Conservation (phyloP, 2,797 vertebrate species). For the Peromyscus attwateri region DNA sequence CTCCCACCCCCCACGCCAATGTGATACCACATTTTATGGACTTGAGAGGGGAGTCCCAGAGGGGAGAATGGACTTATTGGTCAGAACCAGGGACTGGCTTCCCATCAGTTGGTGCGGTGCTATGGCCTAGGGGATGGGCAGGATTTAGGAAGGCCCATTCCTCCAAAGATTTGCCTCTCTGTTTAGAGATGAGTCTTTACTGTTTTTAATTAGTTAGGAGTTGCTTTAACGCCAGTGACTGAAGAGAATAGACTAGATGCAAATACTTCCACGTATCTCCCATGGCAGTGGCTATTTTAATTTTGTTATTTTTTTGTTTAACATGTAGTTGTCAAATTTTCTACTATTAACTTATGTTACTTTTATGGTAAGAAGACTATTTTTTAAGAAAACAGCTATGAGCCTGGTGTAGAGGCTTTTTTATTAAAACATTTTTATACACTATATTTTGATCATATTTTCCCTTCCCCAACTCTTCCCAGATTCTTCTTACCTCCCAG, state of each 20-base stretch:
- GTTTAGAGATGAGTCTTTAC: not conserved
- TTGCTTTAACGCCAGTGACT: not conserved
- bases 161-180: not conserved
- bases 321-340: not conserved
- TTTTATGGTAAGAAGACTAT: not conserved
- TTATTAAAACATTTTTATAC: not conserved
- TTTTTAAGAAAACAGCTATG: not conserved
- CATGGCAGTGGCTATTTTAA: not conserved
- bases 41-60: not conserved
- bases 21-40: not conserved
- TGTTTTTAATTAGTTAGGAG: not conserved
- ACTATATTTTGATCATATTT: not conserved
- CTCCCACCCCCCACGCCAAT: accelerated
- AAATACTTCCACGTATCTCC: not conserved
- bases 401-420: not conserved
- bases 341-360: not conserved
- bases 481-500: not conserved
- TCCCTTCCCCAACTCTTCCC: not conserved
- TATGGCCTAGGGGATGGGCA: not conserved
- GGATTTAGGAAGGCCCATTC: not conserved
- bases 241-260: not conserved
- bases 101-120: accelerated
- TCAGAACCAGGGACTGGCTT: not conserved
- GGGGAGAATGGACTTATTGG: no score
- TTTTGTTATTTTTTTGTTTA: conserved; percentile 46